These are phyloP conservation scores for Itoplectis maculator DNA, from an alignment of 2,888 invertebrate genomes.

Conservation along the genomic window DNA sequence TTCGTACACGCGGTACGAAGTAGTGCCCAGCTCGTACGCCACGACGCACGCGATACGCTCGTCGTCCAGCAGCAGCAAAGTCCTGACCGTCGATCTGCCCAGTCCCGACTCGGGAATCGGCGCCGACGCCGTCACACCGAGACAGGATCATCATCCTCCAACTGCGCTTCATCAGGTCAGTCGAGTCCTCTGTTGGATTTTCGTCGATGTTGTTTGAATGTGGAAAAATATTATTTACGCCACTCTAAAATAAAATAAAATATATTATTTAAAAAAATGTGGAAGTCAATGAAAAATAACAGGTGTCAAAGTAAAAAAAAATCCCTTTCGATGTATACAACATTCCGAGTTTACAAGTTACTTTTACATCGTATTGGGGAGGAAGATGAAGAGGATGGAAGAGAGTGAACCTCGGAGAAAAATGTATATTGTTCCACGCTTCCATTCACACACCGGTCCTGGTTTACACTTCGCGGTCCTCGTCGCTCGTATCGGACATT, in stretches of 20 bases:
- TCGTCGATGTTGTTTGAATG: background rate
- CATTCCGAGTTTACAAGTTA: too few species aligned
- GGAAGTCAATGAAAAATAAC: too few species aligned
- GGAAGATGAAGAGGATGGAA: background rate
- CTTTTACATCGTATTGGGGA: background rate
- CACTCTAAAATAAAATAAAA: background rate
- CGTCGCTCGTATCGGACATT: constrained; percentile 8
- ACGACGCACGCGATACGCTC: constrained; percentile 83
- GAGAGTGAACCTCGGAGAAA: constrained; percentile 18
- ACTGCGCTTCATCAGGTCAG: constrained; percentile 94
- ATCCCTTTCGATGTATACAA: too few species aligned
- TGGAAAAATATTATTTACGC: background rate
- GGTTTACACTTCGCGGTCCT: background rate
- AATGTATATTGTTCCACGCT: constrained; percentile 6
- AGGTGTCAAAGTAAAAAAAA: too few species aligned
- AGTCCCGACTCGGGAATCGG: constrained; percentile 98
- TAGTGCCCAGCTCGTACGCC: constrained; percentile 83
- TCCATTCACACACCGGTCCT: background rate
- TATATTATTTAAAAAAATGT: background rate
- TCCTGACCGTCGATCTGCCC: constrained; percentile 96
- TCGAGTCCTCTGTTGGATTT: background rate
- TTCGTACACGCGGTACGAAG: constrained; percentile 83
- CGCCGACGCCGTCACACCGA: constrained; percentile 95
- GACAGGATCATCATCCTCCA: constrained; percentile 86
- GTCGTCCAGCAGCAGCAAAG: constrained; percentile 85